Evolutionary conservation across 2,113 vertebrate genomes (phyloP), one percentile per base, ranked within the genome.

Genomic region (Leuciscus idus): DNA sequence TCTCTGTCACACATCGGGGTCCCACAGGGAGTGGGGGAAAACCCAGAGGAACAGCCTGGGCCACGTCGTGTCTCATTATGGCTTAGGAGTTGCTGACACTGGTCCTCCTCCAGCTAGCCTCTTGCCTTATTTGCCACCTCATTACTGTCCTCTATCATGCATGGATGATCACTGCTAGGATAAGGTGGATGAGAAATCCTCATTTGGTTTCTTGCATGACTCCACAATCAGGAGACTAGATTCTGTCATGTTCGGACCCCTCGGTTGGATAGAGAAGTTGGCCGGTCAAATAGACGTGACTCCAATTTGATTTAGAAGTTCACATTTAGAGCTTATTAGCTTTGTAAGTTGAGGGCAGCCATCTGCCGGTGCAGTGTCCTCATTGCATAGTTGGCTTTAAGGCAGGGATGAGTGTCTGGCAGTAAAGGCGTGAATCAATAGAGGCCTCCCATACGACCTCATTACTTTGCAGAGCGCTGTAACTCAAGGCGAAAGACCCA

Each of bases 401-500:
- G 33, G 30, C 83, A 74, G 83, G 36, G 30, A 50, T 61, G 59
- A 66, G 85, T 80, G 86, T 88, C 81, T 85, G 83, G 85, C 83
- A 87, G 30, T 73, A 73, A 89, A 75, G 36, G 84, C 87, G 72
- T 73, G 88, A 89, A 91, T 91, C 91, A 91, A 88, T 92, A 87
- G 66, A 90, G 48, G 81, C 89, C 85, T 90, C 88, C 90, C 89
- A 88, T 87, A 89, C 84, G 76, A 89, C 90, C 90, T 92, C 89
- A 91, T 91, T 92, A 90, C 87, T 90, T 89, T 87, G 85, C 88
- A 84, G 68, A 88, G 87, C 66, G 48, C 87, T 91, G 91, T 92
- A 92, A 92, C 90, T 91, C 89, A 91, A 87, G 90, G 88, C 75
- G 89, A 91, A 87, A 91, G 84, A 84, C 85, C 89, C 86, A 92